Evolutionary conservation across 2,888 invertebrate genomes (phyloP).

Genomic region (Gymnocheta viridis): DNA sequence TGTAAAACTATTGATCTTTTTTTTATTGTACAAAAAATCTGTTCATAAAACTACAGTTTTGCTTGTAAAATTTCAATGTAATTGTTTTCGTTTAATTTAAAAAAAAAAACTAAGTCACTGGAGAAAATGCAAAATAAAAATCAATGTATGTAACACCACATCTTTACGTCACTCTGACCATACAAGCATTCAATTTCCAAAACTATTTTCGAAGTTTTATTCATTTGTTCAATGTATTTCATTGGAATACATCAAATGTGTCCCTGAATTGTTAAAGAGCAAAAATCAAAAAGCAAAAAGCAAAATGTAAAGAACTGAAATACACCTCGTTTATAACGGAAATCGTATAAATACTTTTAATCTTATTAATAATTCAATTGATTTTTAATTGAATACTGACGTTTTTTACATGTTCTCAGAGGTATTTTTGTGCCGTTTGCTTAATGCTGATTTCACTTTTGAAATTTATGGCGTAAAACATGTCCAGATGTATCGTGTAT

Average conservation of each 20-base stretch:
- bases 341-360: slow-evolving; percentile 43
- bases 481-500: not conserved
- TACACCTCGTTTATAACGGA: slow-evolving; percentile 50
- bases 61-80: not conserved
- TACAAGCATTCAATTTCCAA: slow-evolving; percentile 17
- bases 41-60: slow-evolving; percentile 28
- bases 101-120: slow-evolving; percentile 21
- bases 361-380: slow-evolving; percentile 68
- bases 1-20: not conserved
- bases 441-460: slow-evolving; percentile 53
- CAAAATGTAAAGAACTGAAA: no score
- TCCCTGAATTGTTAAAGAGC: slow-evolving; percentile 59
- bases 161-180: slow-evolving; percentile 9
- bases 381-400: slow-evolving; percentile 51
- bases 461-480: slow-evolving; percentile 15
- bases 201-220: slow-evolving; percentile 9
- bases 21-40: slow-evolving; percentile 19
- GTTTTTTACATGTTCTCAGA: slow-evolving; percentile 14
- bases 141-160: not conserved
- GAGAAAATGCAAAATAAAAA: slow-evolving; percentile 27
- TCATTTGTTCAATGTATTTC: slow-evolving; percentile 30
- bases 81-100: not conserved
- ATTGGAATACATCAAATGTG: slow-evolving; percentile 66
- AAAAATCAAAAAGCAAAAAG: not conserved
- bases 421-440: slow-evolving; percentile 2